Evolutionary conservation across 1,140 invertebrate genomes (phyloP).

Genomic region (Anoplophora glabripennis): DNA sequence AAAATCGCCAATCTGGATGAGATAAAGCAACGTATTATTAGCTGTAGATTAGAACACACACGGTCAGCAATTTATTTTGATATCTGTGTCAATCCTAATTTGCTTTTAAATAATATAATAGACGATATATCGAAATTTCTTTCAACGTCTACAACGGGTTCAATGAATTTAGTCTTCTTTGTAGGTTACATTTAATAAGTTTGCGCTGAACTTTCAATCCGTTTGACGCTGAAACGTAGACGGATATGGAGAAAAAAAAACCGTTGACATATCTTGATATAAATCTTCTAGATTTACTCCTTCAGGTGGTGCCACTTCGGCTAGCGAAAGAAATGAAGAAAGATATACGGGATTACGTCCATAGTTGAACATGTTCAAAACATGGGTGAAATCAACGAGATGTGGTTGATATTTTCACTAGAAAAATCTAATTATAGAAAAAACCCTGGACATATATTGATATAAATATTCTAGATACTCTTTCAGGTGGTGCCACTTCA

Average conservation of each 20-base stretch:
- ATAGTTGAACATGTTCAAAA: background rate
- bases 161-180: too few species aligned
- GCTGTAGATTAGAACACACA: too few species aligned
- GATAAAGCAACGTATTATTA: too few species aligned
- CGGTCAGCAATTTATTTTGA: too few species aligned
- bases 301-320: background rate
- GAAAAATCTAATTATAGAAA: background rate
- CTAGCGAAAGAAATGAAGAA: background rate
- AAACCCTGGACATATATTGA: background rate
- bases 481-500: background rate
- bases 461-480: background rate
- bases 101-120: too few species aligned
- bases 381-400: constrained; percentile 1
- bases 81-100: too few species aligned
- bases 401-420: background rate
- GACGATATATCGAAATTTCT: too few species aligned
- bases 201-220: too few species aligned
- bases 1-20: too few species aligned
- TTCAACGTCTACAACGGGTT: too few species aligned
- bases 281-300: background rate
- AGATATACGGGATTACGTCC: background rate
- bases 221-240: background rate
- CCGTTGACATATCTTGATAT: background rate
- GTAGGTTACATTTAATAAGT: too few species aligned
- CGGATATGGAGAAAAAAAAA: background rate